phyloP scores from a whole-genome alignment of 2,113 vertebrate genomes.

The Corythoichthys intestinalis region DNA sequence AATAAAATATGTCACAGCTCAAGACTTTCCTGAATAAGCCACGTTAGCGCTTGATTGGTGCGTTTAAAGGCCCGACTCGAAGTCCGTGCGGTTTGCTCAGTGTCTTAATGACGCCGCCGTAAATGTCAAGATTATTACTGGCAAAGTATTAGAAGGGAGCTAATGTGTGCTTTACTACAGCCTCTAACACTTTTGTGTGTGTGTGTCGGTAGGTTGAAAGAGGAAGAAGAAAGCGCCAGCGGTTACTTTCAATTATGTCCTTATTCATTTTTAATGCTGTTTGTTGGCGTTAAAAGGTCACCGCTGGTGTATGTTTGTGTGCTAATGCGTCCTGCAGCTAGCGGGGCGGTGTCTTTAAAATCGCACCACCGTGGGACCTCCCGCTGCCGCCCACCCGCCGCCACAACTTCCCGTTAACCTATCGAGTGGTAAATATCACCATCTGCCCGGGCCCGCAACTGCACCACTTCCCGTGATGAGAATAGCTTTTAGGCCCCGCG shows the following conservation, averaged over 20 bases:
- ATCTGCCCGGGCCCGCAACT: background rate
- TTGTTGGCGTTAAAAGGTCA: slow-evolving; percentile 76
- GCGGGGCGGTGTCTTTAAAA: slow-evolving; percentile 68
- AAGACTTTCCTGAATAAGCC: slow-evolving; percentile 8
- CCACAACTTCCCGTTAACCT: slow-evolving; percentile 70
- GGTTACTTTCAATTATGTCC: slow-evolving; percentile 78
- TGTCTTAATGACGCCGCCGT: slow-evolving; percentile 26
- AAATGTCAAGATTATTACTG: slow-evolving; percentile 66
- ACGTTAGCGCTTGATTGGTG: slow-evolving; percentile 8
- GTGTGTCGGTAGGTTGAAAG: slow-evolving; percentile 3
- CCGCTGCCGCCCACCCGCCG: slow-evolving; percentile 54
- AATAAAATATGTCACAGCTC: background rate
- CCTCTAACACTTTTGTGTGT: background rate
- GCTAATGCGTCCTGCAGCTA: slow-evolving; percentile 62
- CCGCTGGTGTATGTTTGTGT: slow-evolving; percentile 58
- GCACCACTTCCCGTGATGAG: slow-evolving; percentile 6
- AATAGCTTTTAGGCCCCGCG: too few relatives aligned
- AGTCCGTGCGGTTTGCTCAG: slow-evolving; percentile 22
- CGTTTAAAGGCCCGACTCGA: slow-evolving; percentile 8
- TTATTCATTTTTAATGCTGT: slow-evolving; percentile 81
- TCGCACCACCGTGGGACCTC: slow-evolving; percentile 40
- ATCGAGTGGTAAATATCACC: slow-evolving; percentile 74
- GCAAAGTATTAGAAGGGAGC: slow-evolving; percentile 15
- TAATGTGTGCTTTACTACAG: slow-evolving; percentile 36
- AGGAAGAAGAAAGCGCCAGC: slow-evolving; percentile 45